These are phyloP conservation scores for Episyrphus balteatus DNA, from an alignment of 1,140 invertebrate species.

Conservation along the genomic window DNA sequence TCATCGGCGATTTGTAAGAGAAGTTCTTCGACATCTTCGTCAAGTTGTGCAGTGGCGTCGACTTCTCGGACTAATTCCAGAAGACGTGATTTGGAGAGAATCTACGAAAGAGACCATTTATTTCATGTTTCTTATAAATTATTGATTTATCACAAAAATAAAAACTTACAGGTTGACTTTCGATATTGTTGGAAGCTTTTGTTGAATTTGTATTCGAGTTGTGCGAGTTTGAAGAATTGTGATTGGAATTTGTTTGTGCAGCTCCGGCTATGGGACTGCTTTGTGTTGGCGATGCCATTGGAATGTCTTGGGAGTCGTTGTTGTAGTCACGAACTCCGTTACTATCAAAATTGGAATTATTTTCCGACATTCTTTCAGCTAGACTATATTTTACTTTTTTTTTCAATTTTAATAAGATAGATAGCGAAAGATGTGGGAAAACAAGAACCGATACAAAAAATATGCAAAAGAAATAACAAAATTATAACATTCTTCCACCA, in stretches of 20 bases:
- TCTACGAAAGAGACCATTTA: constrained; percentile 33
- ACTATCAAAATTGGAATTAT: constrained; percentile 33
- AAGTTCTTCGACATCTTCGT: constrained; percentile 95
- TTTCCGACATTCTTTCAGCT: constrained; percentile 23
- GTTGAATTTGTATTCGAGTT: neutral
- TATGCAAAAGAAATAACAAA: too few relatives aligned
- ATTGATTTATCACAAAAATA: neutral
- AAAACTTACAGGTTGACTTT: constrained; percentile 25
- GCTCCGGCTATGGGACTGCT: constrained; percentile 38
- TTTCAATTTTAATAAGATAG: too few relatives aligned
- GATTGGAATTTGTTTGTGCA: too few relatives aligned
- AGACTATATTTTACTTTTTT: too few relatives aligned
- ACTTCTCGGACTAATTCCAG: constrained; percentile 89
- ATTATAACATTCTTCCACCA: too few relatives aligned
- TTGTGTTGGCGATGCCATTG: constrained; percentile 42
- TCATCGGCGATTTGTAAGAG: constrained; percentile 88
- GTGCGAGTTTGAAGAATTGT: too few relatives aligned
- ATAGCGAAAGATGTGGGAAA: too few relatives aligned
- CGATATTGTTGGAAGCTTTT: constrained; percentile 4
- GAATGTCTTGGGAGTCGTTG: constrained; percentile 13
- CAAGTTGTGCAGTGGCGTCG: constrained; percentile 86
- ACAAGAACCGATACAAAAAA: too few relatives aligned
- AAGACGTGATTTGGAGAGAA: constrained; percentile 72
- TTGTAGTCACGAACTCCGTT: constrained; percentile 22
- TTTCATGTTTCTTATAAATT: neutral